Conservation (phyloP, 2,113 vertebrate genomes). For the Steatornis caripensis region DNA sequence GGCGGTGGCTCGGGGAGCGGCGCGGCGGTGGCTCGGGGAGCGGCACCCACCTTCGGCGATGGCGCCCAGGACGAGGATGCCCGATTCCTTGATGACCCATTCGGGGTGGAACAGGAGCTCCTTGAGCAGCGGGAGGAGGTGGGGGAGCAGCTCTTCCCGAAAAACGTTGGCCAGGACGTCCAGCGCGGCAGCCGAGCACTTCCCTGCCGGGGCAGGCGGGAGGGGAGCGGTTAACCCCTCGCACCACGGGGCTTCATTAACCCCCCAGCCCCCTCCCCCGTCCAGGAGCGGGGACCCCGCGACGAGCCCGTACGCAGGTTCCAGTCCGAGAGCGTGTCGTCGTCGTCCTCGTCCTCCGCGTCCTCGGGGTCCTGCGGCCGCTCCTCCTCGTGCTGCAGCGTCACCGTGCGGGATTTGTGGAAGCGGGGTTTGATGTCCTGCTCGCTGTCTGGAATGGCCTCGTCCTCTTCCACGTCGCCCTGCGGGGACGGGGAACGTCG, state of each 20-base stretch:
- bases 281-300: too few species aligned
- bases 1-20: too few species aligned
- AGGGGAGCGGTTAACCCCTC: too few species aligned
- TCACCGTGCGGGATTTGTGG: slow-evolving; percentile 93
- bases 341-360: slow-evolving; percentile 87
- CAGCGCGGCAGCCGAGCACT: slow-evolving; percentile 88
- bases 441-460: slow-evolving; percentile 89
- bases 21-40: too few species aligned
- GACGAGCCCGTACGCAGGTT: too few species aligned
- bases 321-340: slow-evolving; percentile 90
- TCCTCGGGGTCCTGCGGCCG: slow-evolving; percentile 85
- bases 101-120: slow-evolving; percentile 92
- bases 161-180: slow-evolving; percentile 94
- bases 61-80: slow-evolving; percentile 90
- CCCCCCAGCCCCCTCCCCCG: too few species aligned
- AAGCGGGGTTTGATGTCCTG: slow-evolving; percentile 97
- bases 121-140: slow-evolving; percentile 89
- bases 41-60: slow-evolving; percentile 80
- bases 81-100: slow-evolving; percentile 94
- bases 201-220: too few species aligned
- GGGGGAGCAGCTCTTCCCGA: slow-evolving; percentile 89
- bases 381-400: slow-evolving; percentile 91
- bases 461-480: slow-evolving; percentile 94
- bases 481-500: too few species aligned
- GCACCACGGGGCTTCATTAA: too few species aligned